Evolutionary conservation across 2,888 invertebrate species (phyloP), one percentile per base, ranked within the genome.

Genomic region (Heliconius ismenius): DNA sequence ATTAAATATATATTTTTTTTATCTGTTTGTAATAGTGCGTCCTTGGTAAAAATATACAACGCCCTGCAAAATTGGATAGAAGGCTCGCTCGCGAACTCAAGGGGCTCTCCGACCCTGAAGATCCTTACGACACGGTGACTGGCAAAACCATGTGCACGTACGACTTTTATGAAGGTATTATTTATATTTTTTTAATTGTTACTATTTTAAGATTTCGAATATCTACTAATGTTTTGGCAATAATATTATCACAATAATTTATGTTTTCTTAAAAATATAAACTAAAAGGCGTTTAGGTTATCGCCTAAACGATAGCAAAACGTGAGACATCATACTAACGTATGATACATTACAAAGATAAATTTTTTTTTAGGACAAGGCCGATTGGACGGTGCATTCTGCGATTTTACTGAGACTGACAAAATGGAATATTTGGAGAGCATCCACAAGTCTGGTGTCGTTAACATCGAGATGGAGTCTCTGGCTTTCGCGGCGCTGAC

Each of bases 381-480:
- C 26, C 96, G 99, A 64, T 92, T 98, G 81, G 99, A 99, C 89
- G 99, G 99, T 2, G 99, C 99, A 7, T 99, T 99, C 92, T 99
- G 99, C 90, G 98, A 98, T 84, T 99, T 98, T 92, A 96, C 96
- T 3, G 97, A 98, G 87, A 91, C 95, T n/a, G 98, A 99, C 81
- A 99, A 98, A 92, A 96, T 98, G 95, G 96, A 96, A 70, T 99
- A 98, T 88, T 92, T 99, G 83, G 95, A 96, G 82, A 95, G 96
- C 81, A 87, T 98, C 79, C 96, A 96, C 81, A 95, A 96, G 79
- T 93, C 96, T 70, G 98, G 98, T 3, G 97, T 99, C 21, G 96
- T 97, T 36, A 99, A 99, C 91, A 98, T 99, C 84, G 99, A 99
- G 94, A 99, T 99, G 99, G 99, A 99, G 92, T 97, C 98, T 62